Evolutionary conservation across 2,888 invertebrate species (phyloP), one percentile per base, ranked within the genome.

Genomic region (Pimpla rufipes): DNA sequence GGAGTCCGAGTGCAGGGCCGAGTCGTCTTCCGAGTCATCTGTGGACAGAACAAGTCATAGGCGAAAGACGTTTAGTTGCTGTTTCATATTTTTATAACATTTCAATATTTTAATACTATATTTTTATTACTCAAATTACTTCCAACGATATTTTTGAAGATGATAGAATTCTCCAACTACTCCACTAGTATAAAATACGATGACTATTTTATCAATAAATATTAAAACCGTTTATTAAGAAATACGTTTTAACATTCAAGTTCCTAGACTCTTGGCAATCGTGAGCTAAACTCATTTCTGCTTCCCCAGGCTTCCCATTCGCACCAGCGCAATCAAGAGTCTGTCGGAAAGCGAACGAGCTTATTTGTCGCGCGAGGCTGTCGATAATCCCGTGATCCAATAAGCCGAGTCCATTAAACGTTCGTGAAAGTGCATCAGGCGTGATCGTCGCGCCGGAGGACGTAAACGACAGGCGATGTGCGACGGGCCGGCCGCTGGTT

Each of bases 21-120:
- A 92, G 78, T 93, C 93, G 75, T 93, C 92, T 85, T 93, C 93
- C 21, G 93, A 93, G 81, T 93, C 93, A 83, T 93, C 93, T 93
- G 85, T 7, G 16, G 16, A 59, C 5, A 35, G 10, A n/a, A 6
- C 1, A 7, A 5, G 1, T n/a, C 57, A 35, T 7, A 59, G 29
- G n/a, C 6, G 10, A 8, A 8, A 50, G 3, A 50, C 16, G 21
- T 16, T 18, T 18, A 50, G 7, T 21, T 8, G 8, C 18, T 50
- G 50, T 50, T 50, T 50, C 18, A 50, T 7, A 50, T 50, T 18
- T 21, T 50, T 5, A 16, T 50, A 18, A 18, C 18, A 2, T 16
- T 16, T 7, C 8, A 0, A 16, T 8, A 18, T 16, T 7, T 50
- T 50, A 1, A 16, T 21, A 8, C 1, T 7, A 16, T 21, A 8